Conservation (phyloP, 1,140 invertebrate species). For the Solen grandis region DNA sequence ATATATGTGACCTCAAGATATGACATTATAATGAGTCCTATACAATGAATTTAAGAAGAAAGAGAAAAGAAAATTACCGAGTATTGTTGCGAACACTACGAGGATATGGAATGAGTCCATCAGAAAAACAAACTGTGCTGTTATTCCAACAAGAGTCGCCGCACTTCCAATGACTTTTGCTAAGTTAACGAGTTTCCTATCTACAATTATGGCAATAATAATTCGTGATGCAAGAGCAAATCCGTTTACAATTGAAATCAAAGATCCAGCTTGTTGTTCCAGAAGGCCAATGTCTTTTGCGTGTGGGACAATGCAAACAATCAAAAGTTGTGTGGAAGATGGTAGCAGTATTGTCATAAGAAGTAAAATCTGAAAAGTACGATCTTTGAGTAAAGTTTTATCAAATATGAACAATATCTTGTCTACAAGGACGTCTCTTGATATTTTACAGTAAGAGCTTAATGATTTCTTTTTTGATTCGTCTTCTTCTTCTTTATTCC, state of each 20-base stretch:
- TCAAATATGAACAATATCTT: no score
- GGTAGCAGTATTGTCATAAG: conserved; percentile 23
- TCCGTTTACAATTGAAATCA: conserved; percentile 24
- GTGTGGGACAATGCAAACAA: conserved; percentile 13
- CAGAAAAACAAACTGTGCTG: conserved; percentile 13
- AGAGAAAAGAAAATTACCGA: conserved; percentile 33
- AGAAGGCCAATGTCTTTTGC: conserved; percentile 18
- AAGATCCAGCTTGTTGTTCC: conserved; percentile 9
- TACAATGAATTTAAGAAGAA: no score
- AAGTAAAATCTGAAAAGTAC: conserved; percentile 43
- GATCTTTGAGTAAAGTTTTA: no score
- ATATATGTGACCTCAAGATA: no score
- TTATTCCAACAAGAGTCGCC: conserved; percentile 4
- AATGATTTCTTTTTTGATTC: no score
- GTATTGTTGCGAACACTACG: conserved; percentile 13
- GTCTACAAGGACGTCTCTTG: no score
- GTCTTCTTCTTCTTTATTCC: no score
- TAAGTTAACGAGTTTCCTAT: conserved; percentile 25
- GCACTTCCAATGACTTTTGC: conserved; percentile 21
- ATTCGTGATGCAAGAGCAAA: conserved; percentile 31
- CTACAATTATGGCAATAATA: conserved; percentile 24
- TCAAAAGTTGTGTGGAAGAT: conserved; percentile 1
- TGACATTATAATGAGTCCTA: no score
- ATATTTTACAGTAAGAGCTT: no score
- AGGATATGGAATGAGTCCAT: conserved; percentile 13